Conservation (phyloP, 2,113 vertebrate genomes). For the Pterocles burchelli region DNA sequence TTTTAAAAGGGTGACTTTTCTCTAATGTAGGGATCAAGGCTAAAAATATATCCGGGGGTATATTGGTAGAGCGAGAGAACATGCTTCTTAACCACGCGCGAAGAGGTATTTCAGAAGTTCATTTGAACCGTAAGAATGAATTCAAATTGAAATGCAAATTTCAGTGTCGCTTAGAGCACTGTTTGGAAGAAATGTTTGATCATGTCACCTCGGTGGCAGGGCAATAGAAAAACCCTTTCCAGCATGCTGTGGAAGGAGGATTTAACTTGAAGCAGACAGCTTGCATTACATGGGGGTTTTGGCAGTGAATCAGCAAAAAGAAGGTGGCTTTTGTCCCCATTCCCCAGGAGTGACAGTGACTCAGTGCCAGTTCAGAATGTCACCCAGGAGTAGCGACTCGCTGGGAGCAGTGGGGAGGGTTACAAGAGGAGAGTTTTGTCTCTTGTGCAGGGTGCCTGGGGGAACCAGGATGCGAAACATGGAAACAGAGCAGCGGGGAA, state of each 20-base stretch:
- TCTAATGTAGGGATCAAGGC: conserved; percentile 45
- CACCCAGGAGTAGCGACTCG: background rate
- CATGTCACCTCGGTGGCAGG: conserved; percentile 57
- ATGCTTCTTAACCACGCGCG: background rate
- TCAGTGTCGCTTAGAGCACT: background rate
- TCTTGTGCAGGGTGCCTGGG: background rate
- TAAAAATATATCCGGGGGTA: background rate
- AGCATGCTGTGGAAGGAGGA: background rate
- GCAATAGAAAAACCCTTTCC: background rate
- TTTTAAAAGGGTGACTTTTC: conserved; percentile 64
- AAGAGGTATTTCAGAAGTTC: conserved; percentile 5
- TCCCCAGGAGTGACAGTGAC: background rate
- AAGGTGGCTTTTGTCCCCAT: background rate
- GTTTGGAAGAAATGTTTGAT: background rate
- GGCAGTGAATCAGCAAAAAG: background rate
- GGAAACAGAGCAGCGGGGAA: background rate
- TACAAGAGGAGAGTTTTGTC: background rate
- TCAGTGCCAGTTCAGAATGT: background rate
- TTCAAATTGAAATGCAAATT: conserved; percentile 49
- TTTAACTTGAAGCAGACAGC: background rate
- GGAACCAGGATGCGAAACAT: background rate
- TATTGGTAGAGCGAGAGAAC: background rate
- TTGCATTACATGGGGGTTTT: background rate
- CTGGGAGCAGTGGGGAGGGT: background rate
- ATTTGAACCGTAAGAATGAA: background rate